A percentile compares a stretch with the other conserved stretches of the same genome.
phyloP scores from a whole-genome alignment of 2,113 vertebrate species.

The Ahaetulla prasina region DNA sequence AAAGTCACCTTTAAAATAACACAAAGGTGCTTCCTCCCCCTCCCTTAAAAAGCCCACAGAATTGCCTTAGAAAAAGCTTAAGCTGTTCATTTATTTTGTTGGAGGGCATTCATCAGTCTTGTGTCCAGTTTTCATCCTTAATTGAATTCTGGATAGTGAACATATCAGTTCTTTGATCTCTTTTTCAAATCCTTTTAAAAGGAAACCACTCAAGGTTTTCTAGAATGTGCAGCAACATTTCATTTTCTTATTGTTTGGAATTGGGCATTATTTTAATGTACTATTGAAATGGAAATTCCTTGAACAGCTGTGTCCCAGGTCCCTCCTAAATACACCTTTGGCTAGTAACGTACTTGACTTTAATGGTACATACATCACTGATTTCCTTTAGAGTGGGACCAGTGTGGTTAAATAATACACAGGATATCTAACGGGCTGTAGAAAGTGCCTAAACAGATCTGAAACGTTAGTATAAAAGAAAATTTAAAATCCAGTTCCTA shows the following conservation, averaged over 20 bases:
- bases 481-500: not conserved
- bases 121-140: not conserved
- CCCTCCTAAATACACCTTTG: not conserved
- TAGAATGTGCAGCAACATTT: not conserved
- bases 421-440: not conserved
- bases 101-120: too few relatives aligned
- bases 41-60: not conserved
- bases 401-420: not conserved
- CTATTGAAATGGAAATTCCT: not conserved
- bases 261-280: not conserved
- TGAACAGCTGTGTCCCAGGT: not conserved
- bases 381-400: not conserved
- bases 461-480: not conserved
- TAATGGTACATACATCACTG: not conserved
- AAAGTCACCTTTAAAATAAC: not conserved
- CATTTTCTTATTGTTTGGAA: not conserved
- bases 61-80: not conserved
- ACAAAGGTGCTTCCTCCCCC: not conserved
- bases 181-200: not conserved
- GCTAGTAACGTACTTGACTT: not conserved
- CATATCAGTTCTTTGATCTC: not conserved
- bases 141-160: not conserved
- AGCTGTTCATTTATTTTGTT: too few relatives aligned
- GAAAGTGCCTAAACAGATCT: not conserved
- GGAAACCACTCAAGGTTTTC: not conserved